Evolutionary conservation across 2,797 vertebrate species (phyloP).

Genomic region (Loris lydekkerianus): DNA sequence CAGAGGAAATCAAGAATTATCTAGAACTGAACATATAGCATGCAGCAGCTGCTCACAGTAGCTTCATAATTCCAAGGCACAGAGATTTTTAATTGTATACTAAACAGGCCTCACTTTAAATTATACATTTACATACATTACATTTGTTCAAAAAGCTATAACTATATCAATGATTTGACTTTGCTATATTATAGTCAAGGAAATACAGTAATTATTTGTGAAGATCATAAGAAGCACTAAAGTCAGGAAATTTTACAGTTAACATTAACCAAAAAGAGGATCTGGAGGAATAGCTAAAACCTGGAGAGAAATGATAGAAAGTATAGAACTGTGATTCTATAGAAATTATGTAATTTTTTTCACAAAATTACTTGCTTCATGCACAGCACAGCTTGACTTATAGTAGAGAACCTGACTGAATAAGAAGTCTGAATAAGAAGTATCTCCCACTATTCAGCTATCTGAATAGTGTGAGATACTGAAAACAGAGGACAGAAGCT

Average conservation of each 20-base stretch:
- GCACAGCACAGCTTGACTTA: neutral
- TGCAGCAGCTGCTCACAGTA: neutral
- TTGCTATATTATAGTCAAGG: neutral
- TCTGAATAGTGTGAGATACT: neutral
- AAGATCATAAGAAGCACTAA: neutral
- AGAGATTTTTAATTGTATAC: neutral
- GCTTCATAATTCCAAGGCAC: neutral
- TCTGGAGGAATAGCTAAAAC: neutral
- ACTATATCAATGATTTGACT: neutral
- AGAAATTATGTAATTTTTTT: neutral
- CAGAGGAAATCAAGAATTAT: neutral
- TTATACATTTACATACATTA: neutral
- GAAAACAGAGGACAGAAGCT: neutral
- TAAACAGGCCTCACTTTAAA: neutral
- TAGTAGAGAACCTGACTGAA: neutral
- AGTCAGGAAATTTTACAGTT: neutral
- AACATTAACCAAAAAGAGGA: neutral
- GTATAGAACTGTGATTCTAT: neutral
- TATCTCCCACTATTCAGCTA: no score
- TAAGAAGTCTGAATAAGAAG: neutral
- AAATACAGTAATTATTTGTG: neutral
- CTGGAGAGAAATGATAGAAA: neutral
- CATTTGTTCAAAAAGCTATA: neutral
- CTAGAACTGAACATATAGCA: neutral
- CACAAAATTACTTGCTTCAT: neutral